Conservation (phyloP, 2,113 vertebrate species). For the Trochalopteron elliotii region DNA sequence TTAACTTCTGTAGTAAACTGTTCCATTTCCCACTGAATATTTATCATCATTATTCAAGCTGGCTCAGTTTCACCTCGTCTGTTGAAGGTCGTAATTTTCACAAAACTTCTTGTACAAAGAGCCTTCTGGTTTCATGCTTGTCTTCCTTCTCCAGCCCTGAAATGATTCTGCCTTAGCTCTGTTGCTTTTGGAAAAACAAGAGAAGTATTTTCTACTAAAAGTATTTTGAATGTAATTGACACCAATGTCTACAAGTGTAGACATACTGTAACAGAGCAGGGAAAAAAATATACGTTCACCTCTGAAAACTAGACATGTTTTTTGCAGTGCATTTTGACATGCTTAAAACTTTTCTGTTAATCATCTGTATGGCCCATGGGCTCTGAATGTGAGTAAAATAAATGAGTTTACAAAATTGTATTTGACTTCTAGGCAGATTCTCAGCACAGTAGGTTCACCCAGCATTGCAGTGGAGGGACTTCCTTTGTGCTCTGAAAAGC, state of each 20-base stretch:
- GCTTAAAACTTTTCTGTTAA: not conserved
- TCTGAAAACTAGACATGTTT: not conserved
- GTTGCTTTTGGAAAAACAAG: slow-evolving; percentile 1
- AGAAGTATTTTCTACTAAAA: not conserved
- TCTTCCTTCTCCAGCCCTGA: not conserved
- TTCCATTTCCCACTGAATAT: slow-evolving; percentile 5
- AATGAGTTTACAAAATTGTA: not conserved
- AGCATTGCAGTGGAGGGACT: not conserved
- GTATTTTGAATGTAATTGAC: not conserved
- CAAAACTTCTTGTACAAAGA: not conserved
- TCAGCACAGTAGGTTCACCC: not conserved
- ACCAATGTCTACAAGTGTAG: not conserved
- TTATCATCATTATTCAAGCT: not conserved
- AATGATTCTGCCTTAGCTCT: not conserved
- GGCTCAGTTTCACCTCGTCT: slow-evolving; percentile 7
- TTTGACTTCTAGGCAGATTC: not conserved
- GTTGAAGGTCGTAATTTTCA: slow-evolving; percentile 22
- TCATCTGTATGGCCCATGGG: not conserved
- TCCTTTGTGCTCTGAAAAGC: slow-evolving; percentile 13
- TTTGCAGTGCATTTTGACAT: not conserved
- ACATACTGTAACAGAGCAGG: not conserved
- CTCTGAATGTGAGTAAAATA: not conserved
- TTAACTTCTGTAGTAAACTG: not conserved
- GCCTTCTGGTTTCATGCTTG: not conserved
- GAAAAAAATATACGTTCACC: not conserved